phyloP scores from a whole-genome alignment of 2,888 invertebrate genomes.

The Drosophila buzzatii region DNA sequence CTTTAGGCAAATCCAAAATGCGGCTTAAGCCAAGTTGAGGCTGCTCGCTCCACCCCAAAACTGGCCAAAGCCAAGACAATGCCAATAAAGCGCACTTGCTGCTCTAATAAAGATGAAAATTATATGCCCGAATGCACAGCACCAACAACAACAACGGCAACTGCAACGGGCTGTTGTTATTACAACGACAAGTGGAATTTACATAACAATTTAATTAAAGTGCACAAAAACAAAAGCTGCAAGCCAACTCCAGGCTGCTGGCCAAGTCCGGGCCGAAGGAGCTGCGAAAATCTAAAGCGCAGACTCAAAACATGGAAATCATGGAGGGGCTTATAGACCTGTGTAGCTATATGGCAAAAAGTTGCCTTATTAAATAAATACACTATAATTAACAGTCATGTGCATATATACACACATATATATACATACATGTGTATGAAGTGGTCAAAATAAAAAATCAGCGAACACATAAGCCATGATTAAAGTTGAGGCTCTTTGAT shows the following conservation, averaged over 20 bases:
- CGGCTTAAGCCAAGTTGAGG: conserved; percentile 18
- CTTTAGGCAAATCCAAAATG: conserved; percentile 32
- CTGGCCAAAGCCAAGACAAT: conserved; percentile 10
- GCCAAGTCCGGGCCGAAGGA: conserved; percentile 50
- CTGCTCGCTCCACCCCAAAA: conserved; percentile 18
- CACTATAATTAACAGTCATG: conserved; percentile 67
- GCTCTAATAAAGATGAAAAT: conserved; percentile 71
- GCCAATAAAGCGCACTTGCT: conserved; percentile 67
- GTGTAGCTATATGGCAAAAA: conserved; percentile 31
- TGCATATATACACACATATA: neutral
- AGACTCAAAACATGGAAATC: conserved; percentile 27
- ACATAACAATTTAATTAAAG: conserved; percentile 81
- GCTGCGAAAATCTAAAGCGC: conserved; percentile 71
- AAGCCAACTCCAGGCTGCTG: conserved; percentile 15
- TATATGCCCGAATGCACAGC: conserved; percentile 51
- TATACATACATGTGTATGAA: conserved; percentile 14
- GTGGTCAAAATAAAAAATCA: conserved; percentile 37
- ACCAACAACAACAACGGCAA: conserved; percentile 11
- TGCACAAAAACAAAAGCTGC: conserved; percentile 36
- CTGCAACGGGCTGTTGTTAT: conserved; percentile 36
- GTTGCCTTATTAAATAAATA: conserved; percentile 70
- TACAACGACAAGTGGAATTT: conserved; percentile 75
- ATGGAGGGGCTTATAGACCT: conserved; percentile 9
- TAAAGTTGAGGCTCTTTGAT: conserved; percentile 29
- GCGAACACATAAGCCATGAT: conserved; percentile 36